A percentile compares a stretch with the other conserved stretches of the same genome.
Evolutionary conservation across 2,888 invertebrate genomes (phyloP).

Genomic region (Lepidochrysops patricia): DNA sequence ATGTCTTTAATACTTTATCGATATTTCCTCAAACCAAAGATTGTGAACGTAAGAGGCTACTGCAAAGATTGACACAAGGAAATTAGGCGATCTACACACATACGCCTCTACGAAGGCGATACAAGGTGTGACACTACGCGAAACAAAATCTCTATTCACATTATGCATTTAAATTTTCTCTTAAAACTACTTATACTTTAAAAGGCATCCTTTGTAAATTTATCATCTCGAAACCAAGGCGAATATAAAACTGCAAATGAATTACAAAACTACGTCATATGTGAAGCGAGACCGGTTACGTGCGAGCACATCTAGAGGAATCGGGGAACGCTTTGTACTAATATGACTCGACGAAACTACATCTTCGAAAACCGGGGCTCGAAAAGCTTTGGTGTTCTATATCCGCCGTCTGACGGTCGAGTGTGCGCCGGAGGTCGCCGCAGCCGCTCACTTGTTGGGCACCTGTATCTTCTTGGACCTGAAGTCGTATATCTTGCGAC

Average conservation of each 20-base stretch:
- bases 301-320: slow-evolving; percentile 47
- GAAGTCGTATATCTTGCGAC: slow-evolving; percentile 94
- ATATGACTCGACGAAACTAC: slow-evolving; percentile 34
- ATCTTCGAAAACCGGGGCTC: slow-evolving; percentile 15
- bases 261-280: slow-evolving; percentile 55
- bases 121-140: slow-evolving; percentile 48
- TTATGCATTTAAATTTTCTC: slow-evolving; percentile 52
- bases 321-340: slow-evolving; percentile 65
- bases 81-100: slow-evolving; percentile 36
- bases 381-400: slow-evolving; percentile 42
- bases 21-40: too few species aligned
- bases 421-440: slow-evolving; percentile 7
- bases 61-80: slow-evolving; percentile 25
- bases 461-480: slow-evolving; percentile 84
- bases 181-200: slow-evolving; percentile 66
- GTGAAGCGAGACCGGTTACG: slow-evolving; percentile 54
- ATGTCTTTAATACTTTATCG: background rate
- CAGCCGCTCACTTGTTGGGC: slow-evolving; percentile 54
- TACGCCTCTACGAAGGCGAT: slow-evolving; percentile 42
- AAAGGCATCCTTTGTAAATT: slow-evolving; percentile 65
- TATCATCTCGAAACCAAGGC: slow-evolving; percentile 47
- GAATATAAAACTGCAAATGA: slow-evolving; percentile 50
- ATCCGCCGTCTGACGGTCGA: slow-evolving; percentile 30
- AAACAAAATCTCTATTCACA: slow-evolving; percentile 53
- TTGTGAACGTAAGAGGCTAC: slow-evolving; percentile 3